phyloP scores from a whole-genome alignment of 2,797 vertebrate species.

The Rhabdomys pumilio region DNA sequence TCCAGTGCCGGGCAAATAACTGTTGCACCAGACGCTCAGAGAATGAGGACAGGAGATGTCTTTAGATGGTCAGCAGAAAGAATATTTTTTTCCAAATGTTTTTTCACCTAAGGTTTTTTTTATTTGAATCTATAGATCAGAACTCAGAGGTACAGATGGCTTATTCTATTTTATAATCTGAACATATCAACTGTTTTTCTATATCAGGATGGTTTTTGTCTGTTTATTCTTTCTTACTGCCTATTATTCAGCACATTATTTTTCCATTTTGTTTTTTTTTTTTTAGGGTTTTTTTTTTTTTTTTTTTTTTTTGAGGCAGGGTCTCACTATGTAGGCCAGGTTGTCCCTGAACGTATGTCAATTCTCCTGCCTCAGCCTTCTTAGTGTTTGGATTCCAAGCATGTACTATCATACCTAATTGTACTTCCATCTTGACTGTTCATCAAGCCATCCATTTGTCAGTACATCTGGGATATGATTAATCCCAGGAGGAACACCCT shows the following conservation, averaged over 20 bases:
- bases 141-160: neutral
- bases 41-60: neutral
- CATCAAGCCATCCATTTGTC: neutral
- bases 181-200: neutral
- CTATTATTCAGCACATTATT: neutral
- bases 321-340: neutral
- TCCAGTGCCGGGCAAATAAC: neutral
- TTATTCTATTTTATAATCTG: neutral
- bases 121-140: neutral
- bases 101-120: neutral
- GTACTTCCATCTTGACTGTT: neutral
- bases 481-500: neutral
- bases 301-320: neutral
- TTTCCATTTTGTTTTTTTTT: neutral
- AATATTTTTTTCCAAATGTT: neutral
- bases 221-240: neutral
- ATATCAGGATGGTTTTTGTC: neutral
- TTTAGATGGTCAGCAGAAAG: neutral
- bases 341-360: neutral
- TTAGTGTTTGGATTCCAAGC: neutral
- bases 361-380: neutral
- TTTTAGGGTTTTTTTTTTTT: no score
- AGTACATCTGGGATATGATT: neutral
- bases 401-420: neutral
- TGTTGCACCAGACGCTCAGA: neutral